Evolutionary conservation across 2,888 invertebrate species (phyloP), one percentile per base, ranked within the genome.

Genomic region (Julus scanicus): DNA sequence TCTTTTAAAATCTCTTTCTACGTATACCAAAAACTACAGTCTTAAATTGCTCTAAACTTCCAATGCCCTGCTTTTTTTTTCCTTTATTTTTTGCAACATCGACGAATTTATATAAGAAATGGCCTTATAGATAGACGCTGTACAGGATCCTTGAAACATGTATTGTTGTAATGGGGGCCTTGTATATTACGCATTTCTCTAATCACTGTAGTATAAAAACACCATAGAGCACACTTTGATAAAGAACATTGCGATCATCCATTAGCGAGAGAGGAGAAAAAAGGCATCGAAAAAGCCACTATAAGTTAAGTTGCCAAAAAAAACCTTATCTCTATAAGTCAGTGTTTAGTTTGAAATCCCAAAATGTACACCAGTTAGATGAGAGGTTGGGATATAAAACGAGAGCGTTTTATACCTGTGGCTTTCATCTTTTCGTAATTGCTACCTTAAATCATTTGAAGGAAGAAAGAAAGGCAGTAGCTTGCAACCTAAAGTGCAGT

Each of bases 321-420:
- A 53, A 29, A 71, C 71, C 71, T 71, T 71, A 71, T 71, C 71
- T 71, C 71, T 71, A 71, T 71, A 71, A 71, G 71, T 71, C 71
- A 71, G 71, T 71, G 71, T 71, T 71, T 71, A 71, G 71, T 71
- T 71, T 71, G 71, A 71, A 71, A 71, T 71, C 71, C 71, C 71
- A 71, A 71, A 71, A 71, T 71, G 71, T 71, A 71, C 71, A 71
- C 71, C 71, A 71, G 71, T 71, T 71, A 71, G 71, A 71, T 71
- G 71, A 71, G 71, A 71, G 71, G 71, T 71, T 20, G 71, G 71
- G 71, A 20, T 29, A 71, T 71, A 71, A 71, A 71, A 71, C 71
- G 71, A 71, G 71, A 71, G 71, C 71, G 71, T 71, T 71, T 71
- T 71, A 71, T 71, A 71, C 71, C 71, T 71, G 71, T 71, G 71